Evolutionary conservation across 1,140 invertebrate species (phyloP), one percentile per base, ranked within the genome.

Genomic region (Ooceraea biroi): DNA sequence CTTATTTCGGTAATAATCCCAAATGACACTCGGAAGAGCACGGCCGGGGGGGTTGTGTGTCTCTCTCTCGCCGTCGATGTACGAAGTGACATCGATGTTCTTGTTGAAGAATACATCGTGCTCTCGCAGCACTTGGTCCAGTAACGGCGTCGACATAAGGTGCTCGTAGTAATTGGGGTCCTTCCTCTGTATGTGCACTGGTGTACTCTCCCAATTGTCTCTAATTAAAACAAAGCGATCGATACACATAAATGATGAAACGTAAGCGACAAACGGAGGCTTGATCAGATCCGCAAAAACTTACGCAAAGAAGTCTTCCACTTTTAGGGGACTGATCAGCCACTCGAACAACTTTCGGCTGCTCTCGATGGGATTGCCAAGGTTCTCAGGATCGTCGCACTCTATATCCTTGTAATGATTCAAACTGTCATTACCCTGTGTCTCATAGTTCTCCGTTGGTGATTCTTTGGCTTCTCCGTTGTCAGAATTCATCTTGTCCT

Each of bases 31-130:
- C 4, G 98, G 96, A 88, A 96, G 94, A 30, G 96, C 97, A 65
- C 95, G 95, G 66, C 98, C 98, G 78, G 95, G 95, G n/a, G 97
- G 97, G 95, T 99, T 99, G 85, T 97, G 96, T 3, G 98, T 99
- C 93, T 98, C 96, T 88, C 98, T 96, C 73, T 96, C 92, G 4
- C 96, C 97, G 94, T 98, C 95, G 44, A 94, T 92, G 93, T 98
- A 99, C 5, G 96, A 97, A 3, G 98, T 99, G 12, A 99, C 95
- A 94, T 99, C 98, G 61, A 99, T 95, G 95, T 99, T 98, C 91
- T 97, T 97, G 0, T 96, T 96, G 93, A 97, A 99, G 85, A 96
- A 95, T 58, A 99, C 94, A 89, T 96, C 94, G 91, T 98, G 95
- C 80, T 96, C 94, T 82, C 97, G 93, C 17, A 99, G 93, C 91